Percentiles rank a stretch among this genome's conserved stretches.
Conservation (phyloP, 2,797 vertebrate species). For the Labeo calbasu region DNA sequence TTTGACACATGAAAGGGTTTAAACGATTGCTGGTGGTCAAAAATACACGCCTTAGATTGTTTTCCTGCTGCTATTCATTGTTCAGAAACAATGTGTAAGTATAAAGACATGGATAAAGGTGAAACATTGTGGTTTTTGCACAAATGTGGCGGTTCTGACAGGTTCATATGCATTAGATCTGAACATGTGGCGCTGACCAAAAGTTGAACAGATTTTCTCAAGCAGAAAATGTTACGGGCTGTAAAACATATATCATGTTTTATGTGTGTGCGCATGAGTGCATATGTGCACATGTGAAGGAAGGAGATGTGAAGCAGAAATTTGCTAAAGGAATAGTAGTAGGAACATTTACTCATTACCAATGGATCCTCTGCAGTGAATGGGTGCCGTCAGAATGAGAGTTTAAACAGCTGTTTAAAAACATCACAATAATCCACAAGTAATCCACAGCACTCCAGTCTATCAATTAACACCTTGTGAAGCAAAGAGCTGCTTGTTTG, state of each 20-base stretch:
- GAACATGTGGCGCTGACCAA: not conserved
- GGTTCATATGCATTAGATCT: constrained; percentile 22
- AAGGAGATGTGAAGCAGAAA: not conserved
- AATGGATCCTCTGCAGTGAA: not conserved
- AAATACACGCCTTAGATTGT: not conserved
- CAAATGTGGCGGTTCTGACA: constrained; percentile 12
- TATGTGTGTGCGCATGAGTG: constrained; percentile 5
- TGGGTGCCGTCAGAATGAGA: not conserved
- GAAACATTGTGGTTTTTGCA: not conserved
- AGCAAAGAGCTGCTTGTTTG: not conserved
- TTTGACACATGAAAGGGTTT: not conserved
- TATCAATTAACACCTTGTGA: not conserved
- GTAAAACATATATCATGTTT: constrained; percentile 23
- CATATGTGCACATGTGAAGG: constrained; percentile 5
- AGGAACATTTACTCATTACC: not conserved
- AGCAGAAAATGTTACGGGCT: not conserved
- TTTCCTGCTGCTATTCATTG: not conserved
- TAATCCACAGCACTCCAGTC: not conserved
- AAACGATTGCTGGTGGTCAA: constrained; percentile 1
- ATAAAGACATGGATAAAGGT: not conserved
- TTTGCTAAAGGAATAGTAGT: not conserved
- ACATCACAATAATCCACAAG: not conserved
- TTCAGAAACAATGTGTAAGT: not conserved
- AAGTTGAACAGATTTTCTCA: constrained; percentile 13
- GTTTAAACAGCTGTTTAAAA: not conserved